phyloP scores from a whole-genome alignment of 1,140 invertebrate genomes.

The Eriocheir sinensis region DNA sequence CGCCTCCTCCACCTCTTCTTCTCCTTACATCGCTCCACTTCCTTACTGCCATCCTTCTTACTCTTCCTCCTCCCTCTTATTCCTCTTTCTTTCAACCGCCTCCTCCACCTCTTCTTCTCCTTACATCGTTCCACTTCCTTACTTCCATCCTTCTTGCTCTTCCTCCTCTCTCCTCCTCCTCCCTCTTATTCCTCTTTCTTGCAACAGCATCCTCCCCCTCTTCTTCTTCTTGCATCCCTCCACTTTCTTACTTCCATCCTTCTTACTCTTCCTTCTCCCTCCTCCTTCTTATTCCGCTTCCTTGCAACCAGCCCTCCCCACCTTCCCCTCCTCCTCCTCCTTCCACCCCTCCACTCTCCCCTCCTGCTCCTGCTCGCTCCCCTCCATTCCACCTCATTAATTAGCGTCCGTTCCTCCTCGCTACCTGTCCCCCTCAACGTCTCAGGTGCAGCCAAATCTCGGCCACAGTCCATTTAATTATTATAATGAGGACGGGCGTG shows the following conservation, averaged over 20 bases:
- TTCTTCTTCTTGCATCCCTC: no score
- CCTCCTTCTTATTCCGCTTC: background rate
- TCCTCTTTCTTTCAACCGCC: no score
- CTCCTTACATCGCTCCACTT: no score
- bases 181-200: background rate
- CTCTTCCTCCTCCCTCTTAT: no score
- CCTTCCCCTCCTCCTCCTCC: background rate
- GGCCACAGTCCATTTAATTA: slow-evolving; percentile 59
- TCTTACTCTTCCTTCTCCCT: background rate
- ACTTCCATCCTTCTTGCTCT: no score
- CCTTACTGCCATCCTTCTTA: no score
- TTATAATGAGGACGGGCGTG: slow-evolving; percentile 55
- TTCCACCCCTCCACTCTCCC: background rate
- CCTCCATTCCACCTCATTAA: slow-evolving; percentile 57
- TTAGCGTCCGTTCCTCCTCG: background rate
- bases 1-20: no score
- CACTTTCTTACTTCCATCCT: background rate
- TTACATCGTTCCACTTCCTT: no score
- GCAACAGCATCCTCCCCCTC: background rate
- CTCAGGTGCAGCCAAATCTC: slow-evolving; percentile 55
- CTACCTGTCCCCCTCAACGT: slow-evolving; percentile 19
- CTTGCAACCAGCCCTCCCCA: background rate
- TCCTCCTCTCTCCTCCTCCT: background rate
- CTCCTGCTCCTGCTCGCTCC: background rate
- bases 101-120: background rate